phyloP scores from a whole-genome alignment of 2,888 invertebrate species.

The Nysson spinosus region DNA sequence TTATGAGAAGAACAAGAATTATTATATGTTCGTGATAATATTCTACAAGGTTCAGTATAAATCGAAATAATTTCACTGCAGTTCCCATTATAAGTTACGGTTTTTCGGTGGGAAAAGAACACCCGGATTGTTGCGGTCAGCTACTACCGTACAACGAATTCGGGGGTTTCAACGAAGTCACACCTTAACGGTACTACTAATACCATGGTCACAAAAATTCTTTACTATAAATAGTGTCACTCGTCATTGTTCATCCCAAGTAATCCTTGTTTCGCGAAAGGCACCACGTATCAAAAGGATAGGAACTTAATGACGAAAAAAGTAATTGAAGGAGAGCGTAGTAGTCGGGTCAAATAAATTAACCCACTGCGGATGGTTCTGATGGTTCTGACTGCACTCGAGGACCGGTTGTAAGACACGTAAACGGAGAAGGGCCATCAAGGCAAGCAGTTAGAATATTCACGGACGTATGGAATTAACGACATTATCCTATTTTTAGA shows the following conservation, averaged over 20 bases:
- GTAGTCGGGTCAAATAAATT: slow-evolving; percentile 72
- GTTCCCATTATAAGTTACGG: too few relatives aligned
- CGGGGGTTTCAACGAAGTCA: too few relatives aligned
- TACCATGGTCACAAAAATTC: background rate
- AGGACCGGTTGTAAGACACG: slow-evolving; percentile 38
- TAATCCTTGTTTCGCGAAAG: slow-evolving; percentile 27
- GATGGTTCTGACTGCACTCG: slow-evolving; percentile 23
- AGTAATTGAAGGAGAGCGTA: slow-evolving; percentile 57
- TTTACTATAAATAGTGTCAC: slow-evolving; percentile 20
- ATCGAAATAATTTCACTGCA: too few relatives aligned
- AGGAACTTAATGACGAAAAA: slow-evolving; percentile 43
- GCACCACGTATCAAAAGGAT: slow-evolving; percentile 26
- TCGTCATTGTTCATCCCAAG: too few relatives aligned
- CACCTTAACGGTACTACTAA: background rate
- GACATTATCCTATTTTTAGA: too few relatives aligned
- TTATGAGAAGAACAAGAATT: too few relatives aligned
- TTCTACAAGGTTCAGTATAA: too few relatives aligned
- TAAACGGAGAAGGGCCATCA: slow-evolving; percentile 48
- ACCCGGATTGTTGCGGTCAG: too few relatives aligned
- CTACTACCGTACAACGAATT: too few relatives aligned
- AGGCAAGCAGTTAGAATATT: slow-evolving; percentile 27
- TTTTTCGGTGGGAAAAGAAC: too few relatives aligned
- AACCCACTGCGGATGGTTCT: slow-evolving; percentile 58
- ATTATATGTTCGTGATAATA: too few relatives aligned
- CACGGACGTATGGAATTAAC: slow-evolving; percentile 3